These are phyloP conservation scores for Botia almorhae DNA, from an alignment of 2,797 vertebrate species.

Conservation along the genomic window DNA sequence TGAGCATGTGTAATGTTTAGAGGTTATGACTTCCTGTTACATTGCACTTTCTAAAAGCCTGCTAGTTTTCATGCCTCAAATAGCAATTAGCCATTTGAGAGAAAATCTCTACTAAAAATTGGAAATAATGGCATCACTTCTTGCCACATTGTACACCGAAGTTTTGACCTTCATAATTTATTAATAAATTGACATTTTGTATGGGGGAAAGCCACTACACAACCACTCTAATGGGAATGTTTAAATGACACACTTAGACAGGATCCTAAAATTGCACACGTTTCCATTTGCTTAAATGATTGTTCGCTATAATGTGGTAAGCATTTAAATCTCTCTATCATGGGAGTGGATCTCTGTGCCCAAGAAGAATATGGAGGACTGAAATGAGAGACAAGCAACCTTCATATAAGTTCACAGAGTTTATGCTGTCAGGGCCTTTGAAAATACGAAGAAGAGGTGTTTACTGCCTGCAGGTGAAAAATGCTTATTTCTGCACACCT, in stretches of 20 bases:
- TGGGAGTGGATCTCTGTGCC: constrained; percentile 13
- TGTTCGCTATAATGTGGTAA: not conserved
- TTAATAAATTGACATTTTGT: not conserved
- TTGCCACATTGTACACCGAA: not conserved
- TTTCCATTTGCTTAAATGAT: not conserved
- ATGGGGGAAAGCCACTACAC: not conserved
- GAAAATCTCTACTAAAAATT: not conserved
- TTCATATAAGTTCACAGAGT: constrained; percentile 9
- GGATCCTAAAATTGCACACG: constrained; percentile 7
- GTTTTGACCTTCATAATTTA: constrained; percentile 1
- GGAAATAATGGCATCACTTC: not conserved
- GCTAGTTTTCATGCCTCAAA: constrained; percentile 25
- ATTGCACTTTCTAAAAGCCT: constrained; percentile 35
- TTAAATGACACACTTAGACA: not conserved
- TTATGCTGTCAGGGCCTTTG: constrained; percentile 25
- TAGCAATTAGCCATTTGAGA: not conserved
- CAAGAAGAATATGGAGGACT: not conserved
- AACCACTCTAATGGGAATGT: not conserved
- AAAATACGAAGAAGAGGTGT: constrained; percentile 32
- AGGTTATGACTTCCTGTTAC: constrained; percentile 52
- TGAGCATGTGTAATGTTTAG: constrained; percentile 41
- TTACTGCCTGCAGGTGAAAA: constrained; percentile 19
- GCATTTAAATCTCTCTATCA: constrained; percentile 1
- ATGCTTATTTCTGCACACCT: not conserved
- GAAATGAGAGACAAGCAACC: constrained; percentile 15